Evolutionary conservation across 1,140 invertebrate species (phyloP), one percentile per base, ranked within the genome.

Genomic region (Drosophila pseudoobscura): DNA sequence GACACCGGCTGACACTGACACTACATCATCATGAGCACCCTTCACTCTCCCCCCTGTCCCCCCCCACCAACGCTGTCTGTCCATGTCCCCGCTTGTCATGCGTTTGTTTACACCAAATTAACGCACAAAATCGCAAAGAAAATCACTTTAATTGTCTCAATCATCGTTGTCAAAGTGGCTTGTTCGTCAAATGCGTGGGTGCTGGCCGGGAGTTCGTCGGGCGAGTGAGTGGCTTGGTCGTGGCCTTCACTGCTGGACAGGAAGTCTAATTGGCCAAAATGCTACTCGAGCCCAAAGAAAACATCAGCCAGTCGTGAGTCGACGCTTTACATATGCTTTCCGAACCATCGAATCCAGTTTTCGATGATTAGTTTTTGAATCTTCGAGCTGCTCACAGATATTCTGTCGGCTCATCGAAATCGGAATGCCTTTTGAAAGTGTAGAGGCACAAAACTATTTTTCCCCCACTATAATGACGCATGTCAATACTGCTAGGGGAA

Each of bases 111-210:
- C 83, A 79, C 63, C 55, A 74, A 88, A 88, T 88, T 88, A 88
- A 53, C 75, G 83, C 83, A 82, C 41, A 87, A 85, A 85, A 80
- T 66, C 43, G 68, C 39, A 43, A 51, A 29, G 49, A 45, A 72
- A 74, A 72, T 84, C 77, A 88, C 72, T 71, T 88, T 79, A 88
- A 88, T 89, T 88, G 79, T 61, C 65, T 41, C 65, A 69, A 69
- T 69, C 65, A 69, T 57, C 53, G 29, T 59, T 50, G 66, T 70
- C 58, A 60, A 69, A 39, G 35, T 39, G 35, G 35, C 4, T 39
- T 4, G 35, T 39, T 58, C 39, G 9, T 7, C 9, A 31, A 31
- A 31, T 31, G 35, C 29, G 56, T 69, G 65, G 65, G 65, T 57
- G 65, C 50, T 35, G 43, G 29, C 26, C 56, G 31, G 52, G 57